Percentiles rank a stretch among this genome's conserved stretches.
These are phyloP conservation scores for Caracal caracal DNA, from an alignment of 2,113 vertebrate species.

Conservation along the genomic window DNA sequence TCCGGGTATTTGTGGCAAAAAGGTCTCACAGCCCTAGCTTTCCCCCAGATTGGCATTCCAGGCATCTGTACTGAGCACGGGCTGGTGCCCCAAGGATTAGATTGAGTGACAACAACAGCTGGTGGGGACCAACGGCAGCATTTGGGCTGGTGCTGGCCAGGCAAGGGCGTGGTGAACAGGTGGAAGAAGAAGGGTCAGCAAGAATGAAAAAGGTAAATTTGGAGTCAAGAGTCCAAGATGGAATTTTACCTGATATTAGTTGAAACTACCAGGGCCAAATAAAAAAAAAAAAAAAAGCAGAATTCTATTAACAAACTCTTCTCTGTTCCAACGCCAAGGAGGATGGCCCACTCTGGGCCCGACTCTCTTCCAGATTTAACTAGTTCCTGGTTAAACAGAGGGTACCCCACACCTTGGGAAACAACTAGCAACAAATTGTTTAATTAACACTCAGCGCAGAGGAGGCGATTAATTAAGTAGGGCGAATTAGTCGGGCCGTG, in stretches of 20 bases:
- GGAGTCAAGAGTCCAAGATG: not conserved
- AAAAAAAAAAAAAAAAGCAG: not conserved
- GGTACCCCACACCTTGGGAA: not conserved
- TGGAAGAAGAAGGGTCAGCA: not conserved
- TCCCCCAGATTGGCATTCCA: not conserved
- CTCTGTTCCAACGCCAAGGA: not conserved
- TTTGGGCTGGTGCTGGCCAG: not conserved
- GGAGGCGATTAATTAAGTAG: not conserved
- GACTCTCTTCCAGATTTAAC: not conserved
- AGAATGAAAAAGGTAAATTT: not conserved
- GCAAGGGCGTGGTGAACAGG: not conserved
- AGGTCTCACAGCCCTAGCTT: not conserved
- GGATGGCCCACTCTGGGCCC: not conserved
- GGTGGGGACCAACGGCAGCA: not conserved
- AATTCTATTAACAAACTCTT: not conserved
- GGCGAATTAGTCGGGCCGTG: not conserved
- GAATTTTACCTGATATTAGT: not conserved
- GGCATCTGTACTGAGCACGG: not conserved
- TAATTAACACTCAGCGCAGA: not conserved
- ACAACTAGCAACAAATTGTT: constrained; percentile 17
- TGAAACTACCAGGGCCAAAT: not conserved
- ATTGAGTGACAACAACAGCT: not conserved
- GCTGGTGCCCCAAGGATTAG: not conserved
- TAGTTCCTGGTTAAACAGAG: not conserved
- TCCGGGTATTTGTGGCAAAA: not conserved